Conservation (phyloP, 2,888 invertebrate genomes). For the Ophion ventricosus region DNA sequence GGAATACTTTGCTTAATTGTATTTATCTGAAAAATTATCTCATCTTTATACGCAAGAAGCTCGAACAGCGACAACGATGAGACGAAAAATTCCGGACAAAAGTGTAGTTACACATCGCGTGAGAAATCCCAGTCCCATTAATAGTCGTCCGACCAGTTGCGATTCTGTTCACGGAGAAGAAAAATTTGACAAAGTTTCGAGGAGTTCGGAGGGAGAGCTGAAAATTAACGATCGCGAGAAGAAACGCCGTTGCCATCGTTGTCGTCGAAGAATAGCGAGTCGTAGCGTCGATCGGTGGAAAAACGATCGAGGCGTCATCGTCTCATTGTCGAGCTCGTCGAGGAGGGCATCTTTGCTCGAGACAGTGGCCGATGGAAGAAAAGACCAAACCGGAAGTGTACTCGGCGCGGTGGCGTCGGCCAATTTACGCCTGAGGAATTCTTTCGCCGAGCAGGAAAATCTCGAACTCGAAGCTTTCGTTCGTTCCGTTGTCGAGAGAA, state of each 20-base stretch:
- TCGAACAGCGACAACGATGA: background rate
- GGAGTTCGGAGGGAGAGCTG: slow-evolving; percentile 15
- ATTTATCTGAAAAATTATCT: background rate
- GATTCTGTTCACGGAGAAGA: background rate
- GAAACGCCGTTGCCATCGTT: background rate
- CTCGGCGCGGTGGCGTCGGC: slow-evolving; percentile 39
- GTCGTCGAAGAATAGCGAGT: slow-evolving; percentile 18
- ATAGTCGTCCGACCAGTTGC: background rate
- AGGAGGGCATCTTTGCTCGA: background rate
- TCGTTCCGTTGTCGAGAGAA: slow-evolving; percentile 46
- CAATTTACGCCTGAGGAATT: slow-evolving; percentile 42
- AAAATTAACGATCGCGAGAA: slow-evolving; percentile 5
- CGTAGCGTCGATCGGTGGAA: background rate
- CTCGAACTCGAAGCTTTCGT: slow-evolving; percentile 59
- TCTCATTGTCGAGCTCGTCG: background rate
- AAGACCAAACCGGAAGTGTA: background rate
- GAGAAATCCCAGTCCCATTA: slow-evolving; percentile 2
- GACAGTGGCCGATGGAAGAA: background rate
- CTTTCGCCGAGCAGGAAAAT: slow-evolving; percentile 53
- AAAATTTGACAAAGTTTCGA: slow-evolving; percentile 11
- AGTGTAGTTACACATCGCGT: slow-evolving; percentile 1
- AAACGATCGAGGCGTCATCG: background rate
- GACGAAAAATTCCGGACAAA: background rate
- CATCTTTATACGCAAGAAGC: background rate
- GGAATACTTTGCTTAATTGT: background rate